phyloP scores from a whole-genome alignment of 1,140 invertebrate genomes.

The Diploscapter pachys region DNA sequence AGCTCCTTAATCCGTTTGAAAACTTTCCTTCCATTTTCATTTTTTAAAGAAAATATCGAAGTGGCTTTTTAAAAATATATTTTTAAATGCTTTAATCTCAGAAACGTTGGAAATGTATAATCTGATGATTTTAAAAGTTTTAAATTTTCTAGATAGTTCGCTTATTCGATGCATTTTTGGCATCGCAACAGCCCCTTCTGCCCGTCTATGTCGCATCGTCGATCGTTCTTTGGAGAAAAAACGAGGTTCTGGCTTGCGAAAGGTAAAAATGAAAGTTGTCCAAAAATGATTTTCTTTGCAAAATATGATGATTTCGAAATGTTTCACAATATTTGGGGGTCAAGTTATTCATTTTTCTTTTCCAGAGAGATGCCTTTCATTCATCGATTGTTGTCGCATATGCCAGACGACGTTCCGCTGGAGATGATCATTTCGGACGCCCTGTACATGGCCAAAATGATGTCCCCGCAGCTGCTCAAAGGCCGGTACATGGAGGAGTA shows the following conservation, averaged over 20 bases:
- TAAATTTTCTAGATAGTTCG: slow-evolving; percentile 76
- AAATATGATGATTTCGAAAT: too few relatives aligned
- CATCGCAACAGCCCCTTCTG: slow-evolving; percentile 75
- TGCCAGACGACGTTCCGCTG: slow-evolving; percentile 39
- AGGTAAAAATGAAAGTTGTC: neutral
- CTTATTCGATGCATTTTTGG: slow-evolving; percentile 92
- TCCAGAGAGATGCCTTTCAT: slow-evolving; percentile 51
- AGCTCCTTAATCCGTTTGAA: slow-evolving; percentile 19
- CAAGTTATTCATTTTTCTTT: neutral
- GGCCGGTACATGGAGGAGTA: slow-evolving; percentile 25
- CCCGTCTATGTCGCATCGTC: slow-evolving; percentile 88
- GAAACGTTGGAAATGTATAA: neutral
- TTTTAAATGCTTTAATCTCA: neutral
- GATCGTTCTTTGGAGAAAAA: slow-evolving; percentile 41
- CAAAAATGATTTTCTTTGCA: too few relatives aligned
- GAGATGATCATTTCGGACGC: slow-evolving; percentile 35
- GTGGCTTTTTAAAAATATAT: slow-evolving; percentile 54
- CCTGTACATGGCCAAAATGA: slow-evolving; percentile 41
- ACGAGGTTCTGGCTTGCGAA: slow-evolving; percentile 47
- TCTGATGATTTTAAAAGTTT: slow-evolving; percentile 50
- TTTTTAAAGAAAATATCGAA: slow-evolving; percentile 7
- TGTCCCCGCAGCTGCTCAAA: slow-evolving; percentile 25
- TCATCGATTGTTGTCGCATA: slow-evolving; percentile 47
- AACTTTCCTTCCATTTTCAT: neutral
- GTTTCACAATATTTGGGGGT: too few relatives aligned